Base-by-base conservation (phyloP, 2,113 vertebrate species). In the Mugil cephalus region DNA sequence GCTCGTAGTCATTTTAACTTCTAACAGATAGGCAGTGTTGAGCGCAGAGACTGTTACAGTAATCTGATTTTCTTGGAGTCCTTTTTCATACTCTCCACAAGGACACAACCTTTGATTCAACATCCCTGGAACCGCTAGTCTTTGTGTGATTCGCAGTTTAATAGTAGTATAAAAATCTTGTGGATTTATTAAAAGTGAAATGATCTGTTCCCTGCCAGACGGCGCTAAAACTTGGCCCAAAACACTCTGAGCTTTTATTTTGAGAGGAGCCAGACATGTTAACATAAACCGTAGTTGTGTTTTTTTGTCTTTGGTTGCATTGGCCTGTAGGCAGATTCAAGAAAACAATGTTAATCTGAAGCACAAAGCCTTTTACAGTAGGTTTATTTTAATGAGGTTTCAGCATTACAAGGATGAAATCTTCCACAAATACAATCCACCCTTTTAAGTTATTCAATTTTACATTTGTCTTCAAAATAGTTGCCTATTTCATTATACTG, bases 131-230 rank as follows among this genome's bases (percentile, higher is more conserved):
- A 63, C 51, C 52, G 46, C 46, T 34, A n/a, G 17, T 61, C 8
- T 14, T 50, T 56, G 39, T 21, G 53, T 76, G 63, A 77, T 51
- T 82, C 47, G n/a, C 35, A 18, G 38, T 46, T 10, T 40, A 74
- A 69, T 69, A 47, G 21, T 58, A 30, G 62, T 68, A 61, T 62
- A 71, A 74, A 30, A 71, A 77, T 42, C 43, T 68, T 68, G 61
- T 58, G 54, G 51, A 71, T 86, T 75, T 69, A 82, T 84, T 59
- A 68, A 71, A 80, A 75, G 66, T 74, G 38, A 80, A 85, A 77
- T 52, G 45, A 65, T 47, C 40, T 34, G 18, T 50, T 65, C 21
- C 7, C 48, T 69, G 61, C 66, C 59, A 87, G 61, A 51, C 50
- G 54, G 43, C 21, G n/a, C 11, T 66, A 35, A 55, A 59, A 63